phyloP scores from a whole-genome alignment of 2,797 vertebrate genomes.

The Chelmon rostratus region DNA sequence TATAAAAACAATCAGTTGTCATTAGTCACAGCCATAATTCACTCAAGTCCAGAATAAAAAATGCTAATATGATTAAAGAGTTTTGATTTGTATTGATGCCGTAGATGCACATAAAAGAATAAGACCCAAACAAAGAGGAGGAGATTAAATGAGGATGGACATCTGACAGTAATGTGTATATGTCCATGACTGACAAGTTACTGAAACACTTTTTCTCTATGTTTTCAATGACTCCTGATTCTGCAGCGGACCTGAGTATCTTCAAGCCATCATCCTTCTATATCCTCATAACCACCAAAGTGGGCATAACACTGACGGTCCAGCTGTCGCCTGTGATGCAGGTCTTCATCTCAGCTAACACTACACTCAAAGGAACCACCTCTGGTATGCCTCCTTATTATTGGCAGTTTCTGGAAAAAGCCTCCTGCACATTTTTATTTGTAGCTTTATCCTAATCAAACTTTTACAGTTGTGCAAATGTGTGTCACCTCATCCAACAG shows the following conservation, averaged over 20 bases:
- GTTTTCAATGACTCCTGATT: conserved; percentile 7
- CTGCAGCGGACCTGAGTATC: conserved; percentile 80
- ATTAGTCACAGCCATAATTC: background rate
- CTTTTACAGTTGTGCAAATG: background rate
- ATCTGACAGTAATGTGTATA: background rate
- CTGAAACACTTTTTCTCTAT: background rate
- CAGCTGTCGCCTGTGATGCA: conserved; percentile 92
- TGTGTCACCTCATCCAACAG: conserved; percentile 66
- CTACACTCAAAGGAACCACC: conserved; percentile 80
- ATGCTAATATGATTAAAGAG: background rate
- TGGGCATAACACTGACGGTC: conserved; percentile 85
- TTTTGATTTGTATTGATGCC: background rate
- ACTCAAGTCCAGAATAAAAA: background rate
- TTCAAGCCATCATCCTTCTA: conserved; percentile 91
- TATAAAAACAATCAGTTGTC: background rate
- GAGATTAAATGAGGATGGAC: background rate
- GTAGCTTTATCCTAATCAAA: background rate
- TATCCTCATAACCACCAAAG: conserved; percentile 78
- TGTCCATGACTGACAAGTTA: background rate
- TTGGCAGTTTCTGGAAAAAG: background rate
- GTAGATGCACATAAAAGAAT: background rate
- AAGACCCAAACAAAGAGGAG: background rate
- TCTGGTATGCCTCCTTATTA: conserved; percentile 82
- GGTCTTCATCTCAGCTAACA: conserved; percentile 82
- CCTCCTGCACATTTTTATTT: background rate